phyloP scores from a whole-genome alignment of 37 sponge, comb jelly and placozoan genomes.

The Ianthella basta region DNA sequence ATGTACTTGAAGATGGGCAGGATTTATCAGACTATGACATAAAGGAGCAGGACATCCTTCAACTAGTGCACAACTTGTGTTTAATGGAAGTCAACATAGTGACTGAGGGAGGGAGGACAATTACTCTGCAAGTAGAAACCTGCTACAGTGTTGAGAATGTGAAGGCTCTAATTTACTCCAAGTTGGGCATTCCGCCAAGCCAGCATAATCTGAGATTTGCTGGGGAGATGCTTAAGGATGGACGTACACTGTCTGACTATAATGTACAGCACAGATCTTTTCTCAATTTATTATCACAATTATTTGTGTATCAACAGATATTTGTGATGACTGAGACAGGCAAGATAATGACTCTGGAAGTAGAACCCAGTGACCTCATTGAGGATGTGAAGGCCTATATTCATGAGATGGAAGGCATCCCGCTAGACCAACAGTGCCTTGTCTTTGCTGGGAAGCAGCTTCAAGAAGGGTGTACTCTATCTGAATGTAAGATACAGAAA shows the following conservation, averaged over 20 bases:
- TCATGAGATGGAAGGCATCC: slow-evolving; percentile 96
- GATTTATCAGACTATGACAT: too few species aligned
- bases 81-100: too few species aligned
- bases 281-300: neutral
- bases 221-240: neutral
- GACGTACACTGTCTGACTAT: neutral
- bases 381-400: slow-evolving; percentile 96
- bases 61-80: too few species aligned
- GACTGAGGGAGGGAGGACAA: neutral
- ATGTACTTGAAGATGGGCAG: too few species aligned
- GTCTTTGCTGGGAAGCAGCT: slow-evolving; percentile 96
- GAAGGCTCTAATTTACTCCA: neutral
- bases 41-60: too few species aligned
- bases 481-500: slow-evolving; percentile 19
- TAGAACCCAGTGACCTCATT: slow-evolving; percentile 91
- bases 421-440: slow-evolving; percentile 95
- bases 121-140: neutral
- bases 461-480: slow-evolving; percentile 13
- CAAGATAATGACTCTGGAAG: slow-evolving; percentile 95
- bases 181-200: neutral
- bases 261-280: neutral
- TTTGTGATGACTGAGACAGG: slow-evolving; percentile 97
- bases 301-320: slow-evolving; percentile 80
- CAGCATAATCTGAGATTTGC: neutral
- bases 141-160: neutral